A percentile compares a stretch with the other conserved stretches of the same genome.
These are phyloP conservation scores for Meriones psammophilus DNA, from an alignment of 2,797 vertebrate species.

Conservation along the genomic window DNA sequence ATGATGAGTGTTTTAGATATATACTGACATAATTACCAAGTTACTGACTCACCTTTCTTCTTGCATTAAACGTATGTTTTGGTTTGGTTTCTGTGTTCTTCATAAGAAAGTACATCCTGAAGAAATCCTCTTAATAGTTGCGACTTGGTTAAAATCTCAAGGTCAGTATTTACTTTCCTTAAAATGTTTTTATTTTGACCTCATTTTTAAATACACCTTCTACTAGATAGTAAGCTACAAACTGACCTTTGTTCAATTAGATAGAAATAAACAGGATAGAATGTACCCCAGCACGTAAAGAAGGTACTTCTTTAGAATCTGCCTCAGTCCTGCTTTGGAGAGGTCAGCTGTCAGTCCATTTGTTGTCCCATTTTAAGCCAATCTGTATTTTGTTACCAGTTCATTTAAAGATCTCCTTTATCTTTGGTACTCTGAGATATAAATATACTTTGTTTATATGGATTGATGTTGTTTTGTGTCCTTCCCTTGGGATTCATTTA, in stretches of 20 bases:
- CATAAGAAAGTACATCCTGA: not conserved
- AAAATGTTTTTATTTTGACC: conserved; percentile 5
- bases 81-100: not conserved
- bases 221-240: not conserved
- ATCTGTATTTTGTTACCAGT: conserved; percentile 1
- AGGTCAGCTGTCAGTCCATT: not conserved
- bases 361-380: not conserved
- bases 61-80: not conserved
- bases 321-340: not conserved
- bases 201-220: not conserved
- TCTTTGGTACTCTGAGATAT: conserved; percentile 30
- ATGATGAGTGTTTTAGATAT: not conserved
- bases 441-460: not conserved
- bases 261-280: not conserved
- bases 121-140: not conserved
- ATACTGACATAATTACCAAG: not conserved
- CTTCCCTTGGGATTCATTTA: not conserved
- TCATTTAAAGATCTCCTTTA: conserved; percentile 10
- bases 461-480: not conserved
- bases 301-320: not conserved
- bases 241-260: not conserved
- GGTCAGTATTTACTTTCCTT: not conserved
- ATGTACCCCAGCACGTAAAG: not conserved
- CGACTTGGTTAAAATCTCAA: not conserved
- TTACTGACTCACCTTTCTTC: not conserved